A percentile compares a stretch with the other conserved stretches of the same genome.
These are phyloP conservation scores for Diplogasteroides magnus DNA, from an alignment of 1,140 invertebrate genomes.

Conservation along the genomic window DNA sequence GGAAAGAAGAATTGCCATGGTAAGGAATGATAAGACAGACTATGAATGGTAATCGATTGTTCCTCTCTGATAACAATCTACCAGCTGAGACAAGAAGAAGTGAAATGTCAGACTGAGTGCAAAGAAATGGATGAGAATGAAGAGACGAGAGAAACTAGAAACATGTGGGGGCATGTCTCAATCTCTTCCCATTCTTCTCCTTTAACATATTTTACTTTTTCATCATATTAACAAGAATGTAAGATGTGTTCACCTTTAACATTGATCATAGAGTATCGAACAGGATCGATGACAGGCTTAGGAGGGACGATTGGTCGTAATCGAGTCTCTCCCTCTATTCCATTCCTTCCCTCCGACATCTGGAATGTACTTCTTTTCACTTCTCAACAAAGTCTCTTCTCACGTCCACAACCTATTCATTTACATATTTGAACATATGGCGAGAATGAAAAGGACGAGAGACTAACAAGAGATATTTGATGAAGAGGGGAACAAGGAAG, in stretches of 20 bases:
- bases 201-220: background rate
- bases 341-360: background rate
- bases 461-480: background rate
- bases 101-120: background rate
- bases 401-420: background rate
- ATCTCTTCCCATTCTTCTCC: background rate
- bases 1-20: no score
- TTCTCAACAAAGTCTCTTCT: background rate
- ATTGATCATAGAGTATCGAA: constrained; percentile 84
- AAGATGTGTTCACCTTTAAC: constrained; percentile 66
- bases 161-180: background rate
- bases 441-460: background rate
- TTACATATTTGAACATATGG: no score
- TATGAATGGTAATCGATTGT: no score
- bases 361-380: background rate
- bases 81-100: background rate
- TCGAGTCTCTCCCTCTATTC: background rate
- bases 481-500: background rate
- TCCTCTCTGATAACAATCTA: background rate
- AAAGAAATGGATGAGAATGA: background rate
- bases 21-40: no score
- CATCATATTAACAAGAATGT: background rate
- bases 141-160: background rate
- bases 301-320: constrained; percentile 14
- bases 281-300: constrained; percentile 71